Percentiles rank a stretch among this genome's conserved stretches.
These are phyloP conservation scores for Anoplius nigerrimus DNA, from an alignment of 2,888 invertebrate species.

Conservation along the genomic window DNA sequence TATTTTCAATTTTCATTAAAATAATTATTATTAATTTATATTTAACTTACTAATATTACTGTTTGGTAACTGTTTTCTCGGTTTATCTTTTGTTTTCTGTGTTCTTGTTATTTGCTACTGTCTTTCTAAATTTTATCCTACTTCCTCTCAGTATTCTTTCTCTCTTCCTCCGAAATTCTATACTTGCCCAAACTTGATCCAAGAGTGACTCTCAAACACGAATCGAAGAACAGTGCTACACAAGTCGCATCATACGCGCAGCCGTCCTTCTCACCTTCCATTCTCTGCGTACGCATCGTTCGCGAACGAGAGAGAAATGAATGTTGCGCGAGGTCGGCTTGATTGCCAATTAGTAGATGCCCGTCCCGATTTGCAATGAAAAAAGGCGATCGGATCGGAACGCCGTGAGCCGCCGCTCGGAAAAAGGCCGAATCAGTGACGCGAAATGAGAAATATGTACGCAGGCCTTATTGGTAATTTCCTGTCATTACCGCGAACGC, in stretches of 20 bases:
- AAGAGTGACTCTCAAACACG: too few relatives aligned
- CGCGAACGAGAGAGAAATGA: slow-evolving; percentile 8
- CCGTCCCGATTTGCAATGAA: slow-evolving; percentile 36
- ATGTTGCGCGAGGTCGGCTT: slow-evolving; percentile 27
- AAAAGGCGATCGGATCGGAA: slow-evolving; percentile 21
- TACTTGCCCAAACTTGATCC: too few relatives aligned
- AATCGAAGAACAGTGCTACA: too few relatives aligned
- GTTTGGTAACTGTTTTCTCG: too few relatives aligned
- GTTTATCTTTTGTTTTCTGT: too few relatives aligned
- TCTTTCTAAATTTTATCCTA: too few relatives aligned
- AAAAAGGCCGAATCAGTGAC: slow-evolving; percentile 28
- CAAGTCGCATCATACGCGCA: too few relatives aligned
- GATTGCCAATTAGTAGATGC: slow-evolving; percentile 52
- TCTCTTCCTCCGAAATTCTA: too few relatives aligned
- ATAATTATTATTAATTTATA: too few relatives aligned
- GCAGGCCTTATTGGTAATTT: slow-evolving; percentile 31
- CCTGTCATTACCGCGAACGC: slow-evolving; percentile 34
- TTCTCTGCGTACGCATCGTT: slow-evolving; percentile 25
- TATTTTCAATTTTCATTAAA: too few relatives aligned
- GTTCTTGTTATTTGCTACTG: too few relatives aligned
- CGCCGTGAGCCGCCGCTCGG: neutral
- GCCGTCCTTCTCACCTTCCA: slow-evolving; percentile 18
- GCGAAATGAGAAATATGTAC: slow-evolving; percentile 30
- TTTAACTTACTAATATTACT: too few relatives aligned
- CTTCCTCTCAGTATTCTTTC: neutral